Evolutionary conservation across 2,113 vertebrate species (phyloP).

Genomic region (Neodon shergylaensis): DNA sequence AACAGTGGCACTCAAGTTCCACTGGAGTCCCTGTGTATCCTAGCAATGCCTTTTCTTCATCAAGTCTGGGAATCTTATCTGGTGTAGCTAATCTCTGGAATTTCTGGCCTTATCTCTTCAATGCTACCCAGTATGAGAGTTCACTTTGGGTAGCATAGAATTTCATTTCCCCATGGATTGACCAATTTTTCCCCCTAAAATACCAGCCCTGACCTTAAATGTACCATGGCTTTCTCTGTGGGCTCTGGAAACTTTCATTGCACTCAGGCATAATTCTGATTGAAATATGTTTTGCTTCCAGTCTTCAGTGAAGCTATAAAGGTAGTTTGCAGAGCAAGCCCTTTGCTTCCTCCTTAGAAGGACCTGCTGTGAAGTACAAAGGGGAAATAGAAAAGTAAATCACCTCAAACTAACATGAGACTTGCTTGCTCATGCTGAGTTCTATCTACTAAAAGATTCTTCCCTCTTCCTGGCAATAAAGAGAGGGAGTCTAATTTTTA

Average conservation of each 20-base stretch:
- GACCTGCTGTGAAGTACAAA: slow-evolving; percentile 81
- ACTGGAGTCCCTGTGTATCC: slow-evolving; percentile 58
- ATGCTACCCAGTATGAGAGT: slow-evolving; percentile 71
- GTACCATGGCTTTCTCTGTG: slow-evolving; percentile 47
- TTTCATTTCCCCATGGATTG: slow-evolving; percentile 53
- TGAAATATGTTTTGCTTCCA: slow-evolving; percentile 71
- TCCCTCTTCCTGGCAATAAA: slow-evolving; percentile 63
- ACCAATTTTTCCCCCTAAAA: background rate
- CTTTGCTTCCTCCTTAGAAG: slow-evolving; percentile 65
- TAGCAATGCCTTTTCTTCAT: slow-evolving; percentile 65
- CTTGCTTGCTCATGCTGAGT: slow-evolving; percentile 77
- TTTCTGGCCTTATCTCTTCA: slow-evolving; percentile 71
- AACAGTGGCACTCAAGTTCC: slow-evolving; percentile 73
- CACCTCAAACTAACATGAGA: slow-evolving; percentile 71
- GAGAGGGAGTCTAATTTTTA: slow-evolving; percentile 83
- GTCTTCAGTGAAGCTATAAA: slow-evolving; percentile 77
- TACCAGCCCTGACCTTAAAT: slow-evolving; percentile 56
- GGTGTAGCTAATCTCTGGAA: slow-evolving; percentile 79
- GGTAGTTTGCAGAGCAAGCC: slow-evolving; percentile 68
- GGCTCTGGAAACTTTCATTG: slow-evolving; percentile 62
- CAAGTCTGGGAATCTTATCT: slow-evolving; percentile 76
- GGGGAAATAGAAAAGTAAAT: slow-evolving; percentile 76
- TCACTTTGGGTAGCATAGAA: slow-evolving; percentile 42
- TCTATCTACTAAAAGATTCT: slow-evolving; percentile 59
- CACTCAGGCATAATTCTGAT: slow-evolving; percentile 67